Evolutionary conservation across 2,797 vertebrate genomes (phyloP), one percentile per base, ranked within the genome.

Genomic region (Streptopelia turtur): DNA sequence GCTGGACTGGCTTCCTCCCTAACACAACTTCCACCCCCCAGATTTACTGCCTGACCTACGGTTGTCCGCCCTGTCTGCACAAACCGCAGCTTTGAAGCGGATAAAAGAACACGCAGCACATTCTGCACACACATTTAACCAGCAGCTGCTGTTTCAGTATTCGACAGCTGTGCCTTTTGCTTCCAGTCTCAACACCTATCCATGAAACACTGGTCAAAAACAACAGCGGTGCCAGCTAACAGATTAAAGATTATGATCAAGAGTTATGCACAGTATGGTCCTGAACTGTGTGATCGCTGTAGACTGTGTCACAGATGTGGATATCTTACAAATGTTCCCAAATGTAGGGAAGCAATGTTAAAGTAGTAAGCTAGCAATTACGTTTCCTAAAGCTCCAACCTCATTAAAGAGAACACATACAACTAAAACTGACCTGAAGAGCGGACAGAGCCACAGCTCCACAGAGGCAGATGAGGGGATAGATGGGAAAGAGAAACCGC

Each of bases 401-500:
- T 85, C 41, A 22, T 66, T 72, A n/a, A 74, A 70, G 82, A 75
- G 50, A 11, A 4, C 16, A 28, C 0, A 11, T 52, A 79, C 57
- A 77, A 56, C 55, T 71, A 13, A 72, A 89, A 96, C 77, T 76
- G 69, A 99, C 99, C 99, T 99, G 99, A 52, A 99, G 98, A 52
- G 99, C 99, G 75, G 99, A 99, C 70, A 99, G 98, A 14, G 99
- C 99, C 76, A 99, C 99, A 21, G 99, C 99, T 8, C 98, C 98
- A 1, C 98, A 98, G 81, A 99, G 99, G 68, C 99, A 99, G 97
- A 99, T 98, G 74, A 99, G 99, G 33, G 99, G 99, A 72, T 99
- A 99, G 71, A 99, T 98, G 60, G 99, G 99, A 93, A 99, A 99
- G 50, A 99, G 98, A 95, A 99, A 99, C 16, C 99, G 98, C 77